These are phyloP conservation scores for Orgyia antiqua DNA, from an alignment of 2,888 invertebrate species.

Conservation along the genomic window DNA sequence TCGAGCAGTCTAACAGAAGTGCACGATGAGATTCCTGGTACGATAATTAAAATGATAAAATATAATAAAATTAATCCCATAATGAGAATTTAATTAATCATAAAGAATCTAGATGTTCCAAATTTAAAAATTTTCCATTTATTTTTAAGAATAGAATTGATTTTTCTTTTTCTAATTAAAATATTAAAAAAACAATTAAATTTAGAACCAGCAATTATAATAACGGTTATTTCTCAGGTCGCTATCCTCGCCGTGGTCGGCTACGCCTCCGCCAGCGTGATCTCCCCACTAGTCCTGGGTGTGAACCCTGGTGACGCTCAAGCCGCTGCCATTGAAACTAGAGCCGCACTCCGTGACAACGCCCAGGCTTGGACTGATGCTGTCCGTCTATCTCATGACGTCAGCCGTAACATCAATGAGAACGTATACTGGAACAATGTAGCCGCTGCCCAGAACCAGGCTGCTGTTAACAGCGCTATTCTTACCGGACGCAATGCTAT, in stretches of 20 bases:
- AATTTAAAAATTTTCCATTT: too few relatives aligned
- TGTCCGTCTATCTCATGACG: background rate
- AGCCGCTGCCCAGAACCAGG: background rate
- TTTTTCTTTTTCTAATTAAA: too few relatives aligned
- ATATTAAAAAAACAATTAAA: too few relatives aligned
- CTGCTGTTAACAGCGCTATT: background rate
- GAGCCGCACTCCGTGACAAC: background rate
- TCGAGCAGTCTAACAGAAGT: constrained; percentile 73
- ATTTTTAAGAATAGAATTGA: too few relatives aligned
- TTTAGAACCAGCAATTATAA: too few relatives aligned
- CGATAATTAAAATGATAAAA: constrained; percentile 32
- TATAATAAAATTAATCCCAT: too few relatives aligned
- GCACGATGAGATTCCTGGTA: constrained; percentile 77
- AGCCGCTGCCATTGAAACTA: background rate
- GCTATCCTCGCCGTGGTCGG: background rate
- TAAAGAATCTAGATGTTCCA: too few relatives aligned
- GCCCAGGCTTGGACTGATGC: background rate
- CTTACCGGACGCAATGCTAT: background rate
- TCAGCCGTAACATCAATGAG: background rate
- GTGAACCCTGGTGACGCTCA: background rate
- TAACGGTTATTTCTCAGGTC: too few relatives aligned
- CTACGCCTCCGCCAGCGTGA: constrained; percentile 1
- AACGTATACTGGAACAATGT: background rate
- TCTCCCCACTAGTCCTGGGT: background rate
- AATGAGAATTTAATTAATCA: too few relatives aligned